Conservation (phyloP, 2,113 vertebrate genomes). For the Oncorhynchus tshawytscha region DNA sequence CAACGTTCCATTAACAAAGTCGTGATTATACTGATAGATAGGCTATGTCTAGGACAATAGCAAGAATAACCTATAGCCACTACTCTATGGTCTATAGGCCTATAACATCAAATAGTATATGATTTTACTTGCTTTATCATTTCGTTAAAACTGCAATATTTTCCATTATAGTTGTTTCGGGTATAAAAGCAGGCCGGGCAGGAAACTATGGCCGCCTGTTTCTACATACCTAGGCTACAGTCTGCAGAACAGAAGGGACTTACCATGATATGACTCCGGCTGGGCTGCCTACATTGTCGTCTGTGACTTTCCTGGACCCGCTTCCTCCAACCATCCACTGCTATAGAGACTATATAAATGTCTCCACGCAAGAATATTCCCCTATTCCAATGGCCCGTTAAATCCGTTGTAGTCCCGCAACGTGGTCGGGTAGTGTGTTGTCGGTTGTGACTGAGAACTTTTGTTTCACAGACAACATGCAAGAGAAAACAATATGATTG, state of each 20-base stretch:
- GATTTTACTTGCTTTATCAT: background rate
- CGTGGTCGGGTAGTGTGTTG: background rate
- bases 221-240: background rate
- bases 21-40: too few relatives aligned
- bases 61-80: background rate
- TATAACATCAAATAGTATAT: background rate
- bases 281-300: constrained; percentile 33
- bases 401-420: background rate
- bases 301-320: constrained; percentile 8
- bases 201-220: background rate
- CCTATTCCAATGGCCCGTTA: background rate
- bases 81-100: background rate
- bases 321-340: constrained; percentile 1
- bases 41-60: too few relatives aligned
- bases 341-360: background rate
- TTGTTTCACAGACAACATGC: background rate
- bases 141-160: background rate
- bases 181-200: background rate
- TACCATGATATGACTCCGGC: constrained; percentile 35
- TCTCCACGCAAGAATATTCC: background rate
- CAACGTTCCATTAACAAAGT: too few relatives aligned
- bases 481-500: background rate
- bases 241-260: constrained; percentile 1
- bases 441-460: background rate
- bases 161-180: background rate